These are phyloP conservation scores for Cyrtorhinus lividipennis DNA, from an alignment of 1,140 invertebrate species.

Conservation along the genomic window DNA sequence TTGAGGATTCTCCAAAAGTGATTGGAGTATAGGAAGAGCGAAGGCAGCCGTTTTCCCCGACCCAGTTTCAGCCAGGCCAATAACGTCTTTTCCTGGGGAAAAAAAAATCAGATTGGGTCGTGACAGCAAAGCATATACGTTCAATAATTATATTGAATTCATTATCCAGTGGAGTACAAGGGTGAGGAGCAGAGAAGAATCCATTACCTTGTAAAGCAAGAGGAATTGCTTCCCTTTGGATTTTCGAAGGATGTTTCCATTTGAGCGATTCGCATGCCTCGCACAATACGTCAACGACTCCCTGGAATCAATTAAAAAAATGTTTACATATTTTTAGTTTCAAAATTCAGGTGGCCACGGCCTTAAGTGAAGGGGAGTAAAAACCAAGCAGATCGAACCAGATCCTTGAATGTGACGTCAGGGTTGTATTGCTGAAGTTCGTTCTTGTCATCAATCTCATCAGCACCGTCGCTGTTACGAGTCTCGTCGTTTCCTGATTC, in stretches of 20 bases:
- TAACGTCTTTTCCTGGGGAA: constrained; percentile 67
- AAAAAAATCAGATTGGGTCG: constrained; percentile 17
- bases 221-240: constrained; percentile 88
- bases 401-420: not conserved
- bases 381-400: not conserved
- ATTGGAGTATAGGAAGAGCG: constrained; percentile 87
- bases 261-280: constrained; percentile 82
- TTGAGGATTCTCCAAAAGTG: constrained; percentile 69
- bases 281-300: constrained; percentile 79
- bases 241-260: constrained; percentile 88
- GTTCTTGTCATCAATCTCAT: not conserved
- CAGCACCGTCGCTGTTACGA: too few relatives aligned
- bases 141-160: too few relatives aligned
- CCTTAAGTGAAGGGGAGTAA: not conserved
- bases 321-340: too few relatives aligned
- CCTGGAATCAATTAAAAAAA: constrained; percentile 39
- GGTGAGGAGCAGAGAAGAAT: too few relatives aligned
- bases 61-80: constrained; percentile 93
- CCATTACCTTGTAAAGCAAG: constrained; percentile 60
- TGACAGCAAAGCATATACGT: too few relatives aligned
- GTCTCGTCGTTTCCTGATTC: not conserved
- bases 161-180: too few relatives aligned
- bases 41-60: constrained; percentile 98
- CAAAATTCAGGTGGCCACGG: too few relatives aligned
- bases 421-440: not conserved